Base-by-base conservation (phyloP, 2,113 vertebrate species). In the Scomber colias region DNA sequence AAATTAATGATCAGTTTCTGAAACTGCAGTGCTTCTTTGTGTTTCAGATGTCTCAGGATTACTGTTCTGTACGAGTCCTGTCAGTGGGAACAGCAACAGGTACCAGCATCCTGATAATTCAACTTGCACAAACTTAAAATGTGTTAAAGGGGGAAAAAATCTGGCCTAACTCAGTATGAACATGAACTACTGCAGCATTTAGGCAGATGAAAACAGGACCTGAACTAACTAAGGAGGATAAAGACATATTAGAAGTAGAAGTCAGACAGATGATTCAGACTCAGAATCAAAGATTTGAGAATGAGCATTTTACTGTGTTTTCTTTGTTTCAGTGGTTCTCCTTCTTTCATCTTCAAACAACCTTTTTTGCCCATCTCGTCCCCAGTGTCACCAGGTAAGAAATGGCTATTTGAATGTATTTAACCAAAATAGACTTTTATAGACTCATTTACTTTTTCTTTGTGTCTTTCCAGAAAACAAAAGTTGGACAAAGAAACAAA, bases 401-500 rank as follows among this genome's bases (percentile, higher is more conserved):
- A 88, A 90, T 85, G 70, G 86, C 85, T 50, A 21, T 61, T 60
- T 13, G 6, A 59, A 35, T 46, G 15, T 1, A 45, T 64, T 31
- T 10, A 45, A 19, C 3, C 0, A 1, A 17, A 45, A 6, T 31
- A 17, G 12, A 56, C 9, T 75, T 27, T 46, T 1, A 64, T 46
- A 5, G 1, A 31, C 30, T 51, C 1, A 44, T 74, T 71, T 31
- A 0, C 54, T 13, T 40, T 76, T 21, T 40, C 35, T 21, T 8
- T 79, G 21, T 59, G 14, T 70, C 31, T 54, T 71, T 89, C 13
- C 84, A 95, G 94, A 95, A 73, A 95, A 95, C 75, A 96, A 95
- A 90, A 90, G 90, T 24, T 98, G 97, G 97, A 94, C 92, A 69
- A 96, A 95, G 89, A 97, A 97, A 49, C 96, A 96, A 68, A 93